A percentile compares a stretch with the other conserved stretches of the same genome.
Conservation (phyloP, 2,113 vertebrate species). For the Theropithecus gelada region DNA sequence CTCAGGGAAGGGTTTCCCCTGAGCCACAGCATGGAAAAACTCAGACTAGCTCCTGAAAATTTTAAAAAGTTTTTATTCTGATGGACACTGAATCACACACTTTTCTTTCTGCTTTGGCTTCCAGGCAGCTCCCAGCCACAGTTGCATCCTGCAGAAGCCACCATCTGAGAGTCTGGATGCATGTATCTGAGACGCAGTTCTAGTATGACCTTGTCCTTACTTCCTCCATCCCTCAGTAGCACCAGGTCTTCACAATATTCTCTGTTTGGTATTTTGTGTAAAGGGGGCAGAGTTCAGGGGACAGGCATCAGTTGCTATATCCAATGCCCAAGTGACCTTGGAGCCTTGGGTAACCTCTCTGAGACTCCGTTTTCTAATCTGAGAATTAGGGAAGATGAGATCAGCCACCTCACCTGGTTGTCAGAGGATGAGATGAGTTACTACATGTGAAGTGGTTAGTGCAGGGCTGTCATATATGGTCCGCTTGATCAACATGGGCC, state of each 20-base stretch:
- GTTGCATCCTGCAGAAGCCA: accelerated
- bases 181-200: accelerated
- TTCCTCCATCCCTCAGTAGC: accelerated
- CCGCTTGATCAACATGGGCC: no score
- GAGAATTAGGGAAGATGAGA: neutral
- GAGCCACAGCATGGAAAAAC: accelerated
- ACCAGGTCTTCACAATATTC: accelerated
- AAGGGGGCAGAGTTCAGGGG: accelerated
- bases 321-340: accelerated
- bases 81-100: neutral
- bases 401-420: no score
- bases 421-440: neutral
- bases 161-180: accelerated
- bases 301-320: accelerated
- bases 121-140: accelerated
- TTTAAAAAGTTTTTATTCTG: neutral
- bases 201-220: accelerated
- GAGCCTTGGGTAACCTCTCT: neutral
- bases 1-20: no score
- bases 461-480: accelerated
- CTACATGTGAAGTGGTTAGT: neutral
- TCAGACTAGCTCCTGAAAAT: accelerated
- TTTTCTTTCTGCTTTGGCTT: neutral
- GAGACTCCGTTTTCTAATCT: neutral
- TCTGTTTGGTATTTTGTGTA: no score